Evolutionary conservation across 2,797 vertebrate genomes (phyloP).

Genomic region (Halcyon leucocephala): DNA sequence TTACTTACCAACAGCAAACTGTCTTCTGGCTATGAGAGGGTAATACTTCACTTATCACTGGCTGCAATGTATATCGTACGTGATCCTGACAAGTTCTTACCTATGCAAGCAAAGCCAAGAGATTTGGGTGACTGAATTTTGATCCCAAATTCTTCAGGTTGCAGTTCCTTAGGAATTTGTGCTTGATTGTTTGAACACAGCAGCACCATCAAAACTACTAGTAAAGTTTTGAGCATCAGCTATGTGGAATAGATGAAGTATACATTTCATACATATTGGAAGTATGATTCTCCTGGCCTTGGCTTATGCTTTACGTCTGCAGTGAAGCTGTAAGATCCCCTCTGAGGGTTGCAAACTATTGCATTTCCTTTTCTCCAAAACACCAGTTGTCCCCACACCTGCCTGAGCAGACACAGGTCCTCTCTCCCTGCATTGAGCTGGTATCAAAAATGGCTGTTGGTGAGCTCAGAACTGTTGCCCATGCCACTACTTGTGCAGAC

Average conservation of each 20-base stretch:
- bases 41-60: neutral
- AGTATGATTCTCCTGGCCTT: neutral
- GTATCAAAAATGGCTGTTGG: fast-evolving
- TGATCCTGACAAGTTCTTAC: neutral
- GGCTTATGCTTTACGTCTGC: neutral
- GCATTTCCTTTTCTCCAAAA: neutral
- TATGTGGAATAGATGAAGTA: neutral
- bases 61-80: neutral
- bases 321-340: neutral
- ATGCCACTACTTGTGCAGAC: neutral
- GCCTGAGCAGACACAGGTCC: fast-evolving
- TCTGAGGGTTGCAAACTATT: neutral
- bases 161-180: neutral
- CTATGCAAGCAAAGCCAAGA: neutral
- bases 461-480: neutral
- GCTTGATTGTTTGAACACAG: neutral
- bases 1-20: neutral
- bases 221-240: neutral
- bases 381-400: neutral
- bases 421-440: neutral
- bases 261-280: neutral
- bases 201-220: neutral
- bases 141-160: neutral
- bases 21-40: neutral
- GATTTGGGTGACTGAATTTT: neutral